phyloP scores from a whole-genome alignment of 2,113 vertebrate genomes.

The Sander vitreus region DNA sequence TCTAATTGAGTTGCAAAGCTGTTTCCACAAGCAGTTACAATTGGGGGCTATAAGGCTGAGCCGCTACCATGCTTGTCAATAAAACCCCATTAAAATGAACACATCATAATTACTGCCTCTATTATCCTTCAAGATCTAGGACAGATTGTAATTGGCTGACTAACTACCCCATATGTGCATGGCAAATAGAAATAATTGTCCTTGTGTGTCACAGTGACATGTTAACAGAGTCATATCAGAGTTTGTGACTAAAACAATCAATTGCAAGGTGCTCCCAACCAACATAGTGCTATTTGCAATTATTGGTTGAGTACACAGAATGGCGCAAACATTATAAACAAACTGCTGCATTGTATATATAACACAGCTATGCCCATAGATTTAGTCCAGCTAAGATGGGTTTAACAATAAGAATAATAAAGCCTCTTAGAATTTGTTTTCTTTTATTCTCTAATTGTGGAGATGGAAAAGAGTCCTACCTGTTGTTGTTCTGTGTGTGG shows the following conservation, averaged over 20 bases:
- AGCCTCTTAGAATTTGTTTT: slow-evolving; percentile 7
- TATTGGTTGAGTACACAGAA: slow-evolving; percentile 34
- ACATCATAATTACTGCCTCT: slow-evolving; percentile 82
- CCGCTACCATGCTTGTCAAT: slow-evolving; percentile 79
- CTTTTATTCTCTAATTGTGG: not conserved
- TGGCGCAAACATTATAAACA: slow-evolving; percentile 48
- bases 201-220: slow-evolving; percentile 73
- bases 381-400: slow-evolving; percentile 27
- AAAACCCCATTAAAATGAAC: slow-evolving; percentile 82
- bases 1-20: slow-evolving; percentile 76
- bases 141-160: slow-evolving; percentile 78
- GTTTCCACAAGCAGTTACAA: slow-evolving; percentile 76
- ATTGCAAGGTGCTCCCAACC: slow-evolving; percentile 65
- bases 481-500: slow-evolving; percentile 50
- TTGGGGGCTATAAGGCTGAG: slow-evolving; percentile 55
- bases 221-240: slow-evolving; percentile 69
- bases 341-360: slow-evolving; percentile 26
- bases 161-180: slow-evolving; percentile 81
- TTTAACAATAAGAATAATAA: slow-evolving; percentile 40
- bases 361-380: slow-evolving; percentile 46
- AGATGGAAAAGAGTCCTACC: slow-evolving; percentile 29
- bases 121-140: slow-evolving; percentile 82
- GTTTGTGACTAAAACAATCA: slow-evolving; percentile 67
- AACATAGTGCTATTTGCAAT: slow-evolving; percentile 53
- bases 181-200: slow-evolving; percentile 79